phyloP scores from a whole-genome alignment of 2,797 vertebrate genomes.

The Fistularia tabacaria region DNA sequence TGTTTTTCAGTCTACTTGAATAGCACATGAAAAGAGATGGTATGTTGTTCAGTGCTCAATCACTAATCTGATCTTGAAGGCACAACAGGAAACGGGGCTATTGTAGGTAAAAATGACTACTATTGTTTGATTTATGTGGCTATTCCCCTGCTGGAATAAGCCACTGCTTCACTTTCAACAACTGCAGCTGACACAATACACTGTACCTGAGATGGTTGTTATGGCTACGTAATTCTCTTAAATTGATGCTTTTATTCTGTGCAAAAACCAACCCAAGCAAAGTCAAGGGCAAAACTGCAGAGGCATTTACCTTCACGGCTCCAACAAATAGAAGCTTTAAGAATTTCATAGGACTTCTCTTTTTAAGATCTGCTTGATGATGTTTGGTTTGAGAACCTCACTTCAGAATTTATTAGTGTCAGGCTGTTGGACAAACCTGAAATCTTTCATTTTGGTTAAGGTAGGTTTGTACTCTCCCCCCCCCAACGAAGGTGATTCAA shows the following conservation, averaged over 20 bases:
- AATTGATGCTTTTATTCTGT: slow-evolving; percentile 70
- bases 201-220: slow-evolving; percentile 65
- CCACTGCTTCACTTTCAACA: slow-evolving; percentile 73
- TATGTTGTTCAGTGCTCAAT: slow-evolving; percentile 68
- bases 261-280: slow-evolving; percentile 55
- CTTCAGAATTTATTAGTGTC: slow-evolving; percentile 30
- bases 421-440: no score
- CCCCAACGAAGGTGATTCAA: no score
- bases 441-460: no score
- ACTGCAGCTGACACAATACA: slow-evolving; percentile 64
- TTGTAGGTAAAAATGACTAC: slow-evolving; percentile 72
- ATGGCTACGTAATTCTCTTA: slow-evolving; percentile 72
- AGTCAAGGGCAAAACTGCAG: slow-evolving; percentile 67
- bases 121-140: slow-evolving; percentile 72
- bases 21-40: slow-evolving; percentile 50
- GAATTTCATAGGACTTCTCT: slow-evolving; percentile 45
- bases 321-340: slow-evolving; percentile 56
- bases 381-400: slow-evolving; percentile 26
- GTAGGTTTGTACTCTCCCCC: no score
- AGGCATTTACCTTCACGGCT: slow-evolving; percentile 49
- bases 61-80: slow-evolving; percentile 71
- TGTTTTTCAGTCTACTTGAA: slow-evolving; percentile 54
- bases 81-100: slow-evolving; percentile 69
- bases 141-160: slow-evolving; percentile 72
- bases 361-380: slow-evolving; percentile 6